phyloP scores from a whole-genome alignment of 1,140 invertebrate genomes.

The Drosophila serrata region DNA sequence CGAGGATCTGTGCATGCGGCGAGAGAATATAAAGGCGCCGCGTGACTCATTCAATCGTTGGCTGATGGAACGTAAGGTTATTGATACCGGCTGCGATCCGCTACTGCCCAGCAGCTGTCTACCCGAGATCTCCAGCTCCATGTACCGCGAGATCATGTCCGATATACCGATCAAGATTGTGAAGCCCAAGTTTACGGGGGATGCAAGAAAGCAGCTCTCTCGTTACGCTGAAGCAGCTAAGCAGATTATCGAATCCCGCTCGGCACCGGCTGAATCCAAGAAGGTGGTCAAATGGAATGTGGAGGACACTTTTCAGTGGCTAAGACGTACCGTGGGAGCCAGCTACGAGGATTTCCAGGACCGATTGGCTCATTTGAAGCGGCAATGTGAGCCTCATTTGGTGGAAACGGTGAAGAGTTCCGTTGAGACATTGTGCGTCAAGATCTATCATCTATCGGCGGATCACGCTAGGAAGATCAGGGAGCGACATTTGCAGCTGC shows the following conservation, averaged over 20 bases:
- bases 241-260: constrained; percentile 97
- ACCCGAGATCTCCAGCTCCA: constrained; percentile 96
- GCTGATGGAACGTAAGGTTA: constrained; percentile 97
- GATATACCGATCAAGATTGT: constrained; percentile 98
- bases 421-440: constrained; percentile 97
- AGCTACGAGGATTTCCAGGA: constrained; percentile 98
- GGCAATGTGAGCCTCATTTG: constrained; percentile 97
- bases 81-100: constrained; percentile 95
- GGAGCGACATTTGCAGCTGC: constrained; percentile 93
- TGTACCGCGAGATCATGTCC: constrained; percentile 99
- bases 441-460: constrained; percentile 96
- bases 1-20: constrained; percentile 96
- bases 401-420: constrained; percentile 97
- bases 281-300: constrained; percentile 99
- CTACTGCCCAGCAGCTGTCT: constrained; percentile 96
- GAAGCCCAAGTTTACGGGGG: constrained; percentile 97
- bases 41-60: constrained; percentile 98
- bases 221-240: constrained; percentile 98
- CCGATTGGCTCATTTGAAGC: constrained; percentile 88
- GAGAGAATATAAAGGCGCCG: constrained; percentile 97
- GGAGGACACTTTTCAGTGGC: constrained; percentile 98
- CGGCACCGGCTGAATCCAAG: constrained; percentile 96
- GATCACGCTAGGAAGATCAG: constrained; percentile 96
- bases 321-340: constrained; percentile 96
- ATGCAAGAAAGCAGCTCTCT: constrained; percentile 97